A percentile compares a stretch with the other conserved stretches of the same genome.
Conservation (phyloP, 1,140 invertebrate genomes). For the Gonioctena quinquepunctata region DNA sequence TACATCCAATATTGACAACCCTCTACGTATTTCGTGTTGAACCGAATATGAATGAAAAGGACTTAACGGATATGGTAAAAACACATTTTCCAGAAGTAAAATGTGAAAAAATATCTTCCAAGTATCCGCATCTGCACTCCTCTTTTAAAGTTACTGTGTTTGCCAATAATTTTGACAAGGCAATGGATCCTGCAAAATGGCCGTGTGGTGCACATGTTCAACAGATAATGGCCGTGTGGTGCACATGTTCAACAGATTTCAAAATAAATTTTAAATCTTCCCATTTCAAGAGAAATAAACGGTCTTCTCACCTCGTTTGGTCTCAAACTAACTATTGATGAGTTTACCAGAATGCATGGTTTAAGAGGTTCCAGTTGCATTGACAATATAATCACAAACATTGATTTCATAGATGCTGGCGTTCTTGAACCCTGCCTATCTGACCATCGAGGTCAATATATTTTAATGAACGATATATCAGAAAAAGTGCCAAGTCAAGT, state of each 20-base stretch:
- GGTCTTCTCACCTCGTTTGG: too few species aligned
- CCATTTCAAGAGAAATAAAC: too few species aligned
- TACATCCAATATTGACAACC: background rate
- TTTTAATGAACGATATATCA: too few species aligned
- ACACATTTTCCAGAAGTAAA: background rate
- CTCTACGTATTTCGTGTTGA: background rate
- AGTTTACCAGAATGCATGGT: too few species aligned
- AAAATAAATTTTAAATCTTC: too few species aligned
- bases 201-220: background rate
- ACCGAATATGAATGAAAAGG: background rate
- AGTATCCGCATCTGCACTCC: background rate
- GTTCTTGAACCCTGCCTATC: too few species aligned
- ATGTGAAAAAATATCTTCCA: background rate
- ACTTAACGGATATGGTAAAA: background rate
- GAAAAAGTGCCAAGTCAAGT: too few species aligned
- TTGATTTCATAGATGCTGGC: too few species aligned
- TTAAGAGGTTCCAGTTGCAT: too few species aligned
- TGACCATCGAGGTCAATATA: too few species aligned
- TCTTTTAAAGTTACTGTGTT: background rate
- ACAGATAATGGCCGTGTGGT: background rate
- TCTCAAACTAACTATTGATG: too few species aligned
- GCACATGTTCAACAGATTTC: background rate
- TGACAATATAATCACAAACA: too few species aligned
- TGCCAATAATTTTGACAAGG: background rate
- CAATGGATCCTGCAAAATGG: background rate